Percentiles rank a stretch among this genome's conserved stretches.
Evolutionary conservation across 2,888 invertebrate species (phyloP).

Genomic region (Drosophila neonasuta): DNA sequence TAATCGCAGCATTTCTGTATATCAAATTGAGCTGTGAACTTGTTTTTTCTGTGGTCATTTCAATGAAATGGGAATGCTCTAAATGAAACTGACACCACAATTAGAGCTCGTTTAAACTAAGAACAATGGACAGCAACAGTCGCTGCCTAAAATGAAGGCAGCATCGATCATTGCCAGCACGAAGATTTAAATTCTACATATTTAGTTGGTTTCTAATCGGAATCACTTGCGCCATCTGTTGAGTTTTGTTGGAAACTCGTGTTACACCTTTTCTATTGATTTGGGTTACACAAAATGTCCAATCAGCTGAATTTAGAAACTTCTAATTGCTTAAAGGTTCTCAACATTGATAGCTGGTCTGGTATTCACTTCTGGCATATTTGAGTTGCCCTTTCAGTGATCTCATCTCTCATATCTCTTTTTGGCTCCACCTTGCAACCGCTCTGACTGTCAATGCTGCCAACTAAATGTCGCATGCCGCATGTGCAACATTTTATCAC

Average conservation of each 20-base stretch:
- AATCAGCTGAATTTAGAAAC: neutral
- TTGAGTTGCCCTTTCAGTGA: conserved; percentile 22
- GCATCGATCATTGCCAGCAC: conserved; percentile 16
- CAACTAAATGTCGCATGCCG: conserved; percentile 64
- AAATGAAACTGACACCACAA: conserved; percentile 49
- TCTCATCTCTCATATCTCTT: conserved; percentile 34
- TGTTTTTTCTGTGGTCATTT: conserved; percentile 13
- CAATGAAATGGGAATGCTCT: conserved; percentile 32
- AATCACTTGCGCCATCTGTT: conserved; percentile 23
- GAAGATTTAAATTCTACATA: neutral
- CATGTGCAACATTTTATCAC: conserved; percentile 79
- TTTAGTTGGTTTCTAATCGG: neutral
- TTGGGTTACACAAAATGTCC: neutral
- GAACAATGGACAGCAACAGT: conserved; percentile 2
- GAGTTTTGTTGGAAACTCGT: neutral
- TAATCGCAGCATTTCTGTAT: conserved; percentile 58
- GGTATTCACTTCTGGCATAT: conserved; percentile 25
- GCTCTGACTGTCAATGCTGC: conserved; percentile 50
- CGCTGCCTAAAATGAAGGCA: neutral
- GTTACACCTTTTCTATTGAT: conserved; percentile 3
- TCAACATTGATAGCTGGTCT: neutral
- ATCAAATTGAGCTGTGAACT: conserved; percentile 60
- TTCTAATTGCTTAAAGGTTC: neutral
- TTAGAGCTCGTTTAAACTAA: conserved; percentile 36
- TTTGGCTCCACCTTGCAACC: conserved; percentile 19